Evolutionary conservation across 2,797 vertebrate genomes (phyloP).

Genomic region (Potorous gilbertii): DNA sequence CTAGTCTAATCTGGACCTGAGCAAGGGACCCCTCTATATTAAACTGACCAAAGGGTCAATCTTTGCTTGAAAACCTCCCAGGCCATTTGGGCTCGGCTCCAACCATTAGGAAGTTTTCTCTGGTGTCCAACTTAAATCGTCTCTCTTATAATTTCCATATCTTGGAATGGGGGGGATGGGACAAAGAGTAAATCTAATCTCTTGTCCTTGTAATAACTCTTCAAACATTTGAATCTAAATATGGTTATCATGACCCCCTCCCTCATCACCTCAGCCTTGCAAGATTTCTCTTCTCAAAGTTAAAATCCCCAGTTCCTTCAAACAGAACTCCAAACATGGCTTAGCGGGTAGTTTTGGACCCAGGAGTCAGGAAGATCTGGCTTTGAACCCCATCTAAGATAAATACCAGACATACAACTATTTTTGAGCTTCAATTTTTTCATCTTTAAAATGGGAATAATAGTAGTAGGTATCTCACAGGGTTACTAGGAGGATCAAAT

Average conservation of each 20-base stretch:
- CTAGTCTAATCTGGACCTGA: fast-evolving
- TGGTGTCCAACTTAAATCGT: not conserved
- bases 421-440: not conserved
- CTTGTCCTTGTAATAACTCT: not conserved
- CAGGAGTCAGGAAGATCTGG: not conserved
- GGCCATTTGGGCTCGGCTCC: not conserved
- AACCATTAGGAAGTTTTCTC: not conserved
- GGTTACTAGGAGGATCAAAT: not conserved
- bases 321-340: not conserved
- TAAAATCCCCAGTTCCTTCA: not conserved
- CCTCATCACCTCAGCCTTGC: not conserved
- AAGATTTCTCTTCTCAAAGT: not conserved
- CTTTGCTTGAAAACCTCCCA: not conserved
- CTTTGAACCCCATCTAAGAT: not conserved
- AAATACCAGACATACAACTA: not conserved
- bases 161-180: not conserved
- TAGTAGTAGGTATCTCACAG: not conserved
- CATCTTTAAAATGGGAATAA: not conserved
- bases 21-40: fast-evolving
- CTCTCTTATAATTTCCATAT: not conserved
- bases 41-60: not conserved
- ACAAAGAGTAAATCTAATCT: too few species aligned
- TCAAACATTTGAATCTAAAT: not conserved
- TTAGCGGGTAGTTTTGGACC: not conserved
- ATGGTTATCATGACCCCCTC: not conserved